Percentiles rank a stretch among this genome's conserved stretches.
phyloP scores from a whole-genome alignment of 2,797 vertebrate genomes.

The Falco concolor region DNA sequence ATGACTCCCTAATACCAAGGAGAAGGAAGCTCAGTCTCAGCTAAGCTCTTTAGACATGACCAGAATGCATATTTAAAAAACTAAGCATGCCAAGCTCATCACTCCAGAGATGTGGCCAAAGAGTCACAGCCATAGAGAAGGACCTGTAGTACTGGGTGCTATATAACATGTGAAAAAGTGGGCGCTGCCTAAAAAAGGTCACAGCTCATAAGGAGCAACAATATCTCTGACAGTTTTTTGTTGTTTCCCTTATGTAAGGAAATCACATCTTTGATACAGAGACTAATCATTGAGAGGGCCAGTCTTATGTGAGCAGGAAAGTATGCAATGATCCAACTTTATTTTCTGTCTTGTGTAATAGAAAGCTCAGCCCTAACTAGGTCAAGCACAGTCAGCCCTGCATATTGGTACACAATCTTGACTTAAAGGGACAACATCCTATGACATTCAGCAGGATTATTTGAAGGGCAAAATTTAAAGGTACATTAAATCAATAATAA shows the following conservation, averaged over 20 bases:
- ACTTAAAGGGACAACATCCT: not conserved
- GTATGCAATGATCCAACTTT: not conserved
- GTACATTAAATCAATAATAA: slow-evolving; percentile 26
- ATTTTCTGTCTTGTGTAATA: not conserved
- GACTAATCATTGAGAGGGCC: not conserved
- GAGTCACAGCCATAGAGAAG: not conserved
- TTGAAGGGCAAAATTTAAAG: slow-evolving; percentile 15
- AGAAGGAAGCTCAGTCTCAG: not conserved
- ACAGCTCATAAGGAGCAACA: not conserved
- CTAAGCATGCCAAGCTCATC: not conserved
- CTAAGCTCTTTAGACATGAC: not conserved
- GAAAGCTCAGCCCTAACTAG: not conserved
- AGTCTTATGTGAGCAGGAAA: not conserved
- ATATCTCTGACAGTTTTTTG: not conserved
- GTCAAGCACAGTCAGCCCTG: not conserved
- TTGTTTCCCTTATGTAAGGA: not conserved
- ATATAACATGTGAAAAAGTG: not conserved
- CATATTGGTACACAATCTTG: not conserved
- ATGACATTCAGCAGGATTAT: not conserved
- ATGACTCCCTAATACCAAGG: not conserved
- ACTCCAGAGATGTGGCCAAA: not conserved
- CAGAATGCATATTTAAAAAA: not conserved
- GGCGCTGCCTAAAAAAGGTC: not conserved
- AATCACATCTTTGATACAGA: not conserved
- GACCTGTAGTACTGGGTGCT: not conserved